Evolutionary conservation across 2,888 invertebrate species (phyloP), one percentile per base, ranked within the genome.

Genomic region (Cantharis rufa): DNA sequence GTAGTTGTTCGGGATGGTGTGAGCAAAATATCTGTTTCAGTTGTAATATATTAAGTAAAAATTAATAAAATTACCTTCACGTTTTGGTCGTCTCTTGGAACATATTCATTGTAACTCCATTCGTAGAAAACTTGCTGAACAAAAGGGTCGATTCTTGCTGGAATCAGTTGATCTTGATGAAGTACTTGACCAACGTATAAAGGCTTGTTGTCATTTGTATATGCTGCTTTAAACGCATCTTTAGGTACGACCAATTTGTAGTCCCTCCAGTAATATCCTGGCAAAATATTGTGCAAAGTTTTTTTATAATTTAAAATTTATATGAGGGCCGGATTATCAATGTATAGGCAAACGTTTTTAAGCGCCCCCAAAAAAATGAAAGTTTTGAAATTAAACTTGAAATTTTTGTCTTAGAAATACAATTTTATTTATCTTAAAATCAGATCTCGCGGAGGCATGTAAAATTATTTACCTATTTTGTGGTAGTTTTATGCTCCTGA

Each of bases 181-280:
- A 70, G 70, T 15, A 70, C 15, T 61, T 62, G 61, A 9, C 71
- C 71, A 11, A 71, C 24, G 27, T 71, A 71, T 13, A 24, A 24
- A 7, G 63, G 18, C 0, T 62, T 24, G n/a, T 27, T 27, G 3
- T 27, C n/a, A 15, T 15, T 11, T 9, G 5, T 21, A 15, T 4
- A 10, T 1, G 62, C 71, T 3, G 62, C 71, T 4, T n/a, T 10
- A 3, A 63, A 21, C 5, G 63, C 71, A 15, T 71, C 71, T 10
- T 16, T 21, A 10, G 72, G 72, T n/a, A 72, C 18, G 5, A n/a
- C 13, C 4, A 24, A 24, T 15, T 4, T 69, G n/a, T 76, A 76
- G 11, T 72, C 76, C 63, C 76, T 72, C 76, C 76, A 76, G 24
- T 76, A 76, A 70, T 76, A 72, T 15, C 72, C 76, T 76, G 28